Conservation (phyloP, 2,113 vertebrate species). For the Dasypus novemcinctus region DNA sequence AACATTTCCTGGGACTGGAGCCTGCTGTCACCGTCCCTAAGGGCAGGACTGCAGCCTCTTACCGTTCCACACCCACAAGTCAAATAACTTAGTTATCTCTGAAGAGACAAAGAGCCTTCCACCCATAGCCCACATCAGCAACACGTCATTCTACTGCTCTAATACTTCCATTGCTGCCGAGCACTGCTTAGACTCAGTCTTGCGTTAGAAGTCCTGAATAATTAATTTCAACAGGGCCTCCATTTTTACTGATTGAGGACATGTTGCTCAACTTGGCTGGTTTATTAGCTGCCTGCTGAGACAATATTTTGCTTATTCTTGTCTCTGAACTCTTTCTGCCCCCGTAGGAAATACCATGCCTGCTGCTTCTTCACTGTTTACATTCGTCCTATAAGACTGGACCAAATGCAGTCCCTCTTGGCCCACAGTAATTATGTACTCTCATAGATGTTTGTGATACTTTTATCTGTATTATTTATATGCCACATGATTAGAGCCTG, state of each 20-base stretch:
- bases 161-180: not conserved
- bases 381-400: not conserved
- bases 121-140: too few species aligned
- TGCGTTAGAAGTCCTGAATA: not conserved
- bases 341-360: not conserved
- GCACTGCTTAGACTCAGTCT: not conserved
- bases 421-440: not conserved
- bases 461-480: not conserved
- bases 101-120: too few species aligned
- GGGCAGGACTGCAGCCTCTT: too few species aligned
- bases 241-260: not conserved
- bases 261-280: not conserved
- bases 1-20: too few species aligned
- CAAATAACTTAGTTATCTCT: too few species aligned
- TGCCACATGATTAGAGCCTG: not conserved
- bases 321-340: not conserved
- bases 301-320: slow-evolving; percentile 27
- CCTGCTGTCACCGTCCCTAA: too few species aligned
- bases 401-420: not conserved
- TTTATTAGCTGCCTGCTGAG: not conserved
- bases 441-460: not conserved
- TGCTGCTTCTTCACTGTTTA: not conserved
- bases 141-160: not conserved
- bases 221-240: not conserved
- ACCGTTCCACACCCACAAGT: too few species aligned